A percentile compares a stretch with the other conserved stretches of the same genome.
Evolutionary conservation across 92 coral and sea anemone genomes (phyloP).

Genomic region (Heliopora coerulea): DNA sequence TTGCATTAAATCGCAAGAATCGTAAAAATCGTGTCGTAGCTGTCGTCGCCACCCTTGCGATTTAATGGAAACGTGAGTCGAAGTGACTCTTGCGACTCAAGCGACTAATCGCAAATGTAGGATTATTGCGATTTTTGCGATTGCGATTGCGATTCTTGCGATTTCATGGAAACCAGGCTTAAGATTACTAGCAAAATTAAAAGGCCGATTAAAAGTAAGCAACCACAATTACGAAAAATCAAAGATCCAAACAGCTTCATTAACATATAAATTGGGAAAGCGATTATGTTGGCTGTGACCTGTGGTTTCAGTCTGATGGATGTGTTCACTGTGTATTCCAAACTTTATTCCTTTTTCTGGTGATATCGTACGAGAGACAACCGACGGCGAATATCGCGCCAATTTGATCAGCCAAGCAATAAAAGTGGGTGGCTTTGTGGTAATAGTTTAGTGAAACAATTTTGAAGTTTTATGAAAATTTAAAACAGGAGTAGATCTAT

Average conservation of each 20-base stretch:
- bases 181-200: too few species aligned
- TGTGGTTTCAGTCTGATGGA: background rate
- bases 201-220: too few species aligned
- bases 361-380: background rate
- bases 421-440: conserved; percentile 45
- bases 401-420: conserved; percentile 30
- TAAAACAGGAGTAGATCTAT: conserved; percentile 19
- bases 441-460: conserved; percentile 25
- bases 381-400: conserved; percentile 11
- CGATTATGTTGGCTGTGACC: background rate
- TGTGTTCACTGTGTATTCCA: too few species aligned
- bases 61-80: too few species aligned
- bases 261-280: conserved; percentile 3
- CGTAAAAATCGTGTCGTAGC: too few species aligned
- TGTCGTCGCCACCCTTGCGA: too few species aligned
- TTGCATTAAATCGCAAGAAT: too few species aligned
- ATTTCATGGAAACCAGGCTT: too few species aligned
- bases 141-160: too few species aligned
- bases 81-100: too few species aligned
- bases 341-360: background rate
- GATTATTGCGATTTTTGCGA: too few species aligned
- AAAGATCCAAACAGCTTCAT: background rate
- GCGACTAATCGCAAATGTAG: too few species aligned
- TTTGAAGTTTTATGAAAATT: conserved; percentile 33
- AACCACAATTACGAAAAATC: background rate